These are phyloP conservation scores for Patella caerulea DNA, from an alignment of 2,888 invertebrate species.

Conservation along the genomic window DNA sequence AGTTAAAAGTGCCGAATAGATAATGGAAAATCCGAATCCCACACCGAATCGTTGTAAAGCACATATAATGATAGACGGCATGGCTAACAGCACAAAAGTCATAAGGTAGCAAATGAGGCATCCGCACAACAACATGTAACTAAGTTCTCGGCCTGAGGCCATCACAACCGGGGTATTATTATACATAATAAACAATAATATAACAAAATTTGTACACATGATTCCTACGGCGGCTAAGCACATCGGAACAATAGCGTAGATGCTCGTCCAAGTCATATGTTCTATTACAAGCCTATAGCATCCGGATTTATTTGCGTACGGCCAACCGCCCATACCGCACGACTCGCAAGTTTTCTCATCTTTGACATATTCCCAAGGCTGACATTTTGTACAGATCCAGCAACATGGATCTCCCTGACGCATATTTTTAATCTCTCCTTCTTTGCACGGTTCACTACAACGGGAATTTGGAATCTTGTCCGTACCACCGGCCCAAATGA, in stretches of 20 bases:
- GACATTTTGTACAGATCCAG: constrained; percentile 71
- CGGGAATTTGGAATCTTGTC: constrained; percentile 69
- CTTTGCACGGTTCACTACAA: constrained; percentile 71
- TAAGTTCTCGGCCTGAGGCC: constrained; percentile 78
- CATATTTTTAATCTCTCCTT: constrained; percentile 71
- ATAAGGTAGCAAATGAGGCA: constrained; percentile 78
- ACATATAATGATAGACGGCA: constrained; percentile 76
- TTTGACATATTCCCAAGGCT: constrained; percentile 63
- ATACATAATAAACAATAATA: constrained; percentile 77
- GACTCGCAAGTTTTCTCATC: constrained; percentile 68
- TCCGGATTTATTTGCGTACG: constrained; percentile 58
- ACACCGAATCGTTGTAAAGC: constrained; percentile 69
- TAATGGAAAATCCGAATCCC: constrained; percentile 72
- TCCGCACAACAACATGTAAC: constrained; percentile 78
- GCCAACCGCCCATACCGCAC: constrained; percentile 68
- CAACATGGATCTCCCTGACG: constrained; percentile 73
- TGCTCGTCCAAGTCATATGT: constrained; percentile 67
- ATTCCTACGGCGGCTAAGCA: constrained; percentile 78
- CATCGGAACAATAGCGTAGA: constrained; percentile 79
- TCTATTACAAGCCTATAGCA: constrained; percentile 62
- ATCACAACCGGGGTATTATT: constrained; percentile 80
- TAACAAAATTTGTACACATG: constrained; percentile 76
- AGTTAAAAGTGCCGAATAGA: constrained; percentile 79
- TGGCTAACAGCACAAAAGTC: constrained; percentile 77
- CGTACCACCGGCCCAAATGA: constrained; percentile 71